These are phyloP conservation scores for Mobula hypostoma DNA, from an alignment of 2,113 vertebrate species.

Conservation along the genomic window DNA sequence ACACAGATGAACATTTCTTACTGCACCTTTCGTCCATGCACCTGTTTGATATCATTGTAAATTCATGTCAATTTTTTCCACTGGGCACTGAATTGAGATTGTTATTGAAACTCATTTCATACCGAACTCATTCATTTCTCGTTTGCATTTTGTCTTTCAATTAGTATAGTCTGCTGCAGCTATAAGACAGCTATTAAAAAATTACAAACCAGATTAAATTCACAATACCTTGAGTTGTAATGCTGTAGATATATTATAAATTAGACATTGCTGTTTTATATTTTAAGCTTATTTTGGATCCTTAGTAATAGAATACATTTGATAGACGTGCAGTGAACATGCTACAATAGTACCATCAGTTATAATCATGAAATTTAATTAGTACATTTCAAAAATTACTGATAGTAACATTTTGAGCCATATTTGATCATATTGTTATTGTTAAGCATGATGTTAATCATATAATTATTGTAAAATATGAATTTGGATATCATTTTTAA, in stretches of 20 bases:
- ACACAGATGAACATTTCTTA: not conserved
- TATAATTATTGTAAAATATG: not conserved
- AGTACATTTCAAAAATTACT: not conserved
- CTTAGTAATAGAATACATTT: not conserved
- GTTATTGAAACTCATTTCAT: not conserved
- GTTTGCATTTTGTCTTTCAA: not conserved
- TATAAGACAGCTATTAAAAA: not conserved
- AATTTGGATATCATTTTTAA: conserved; percentile 4
- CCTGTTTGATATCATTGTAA: not conserved
- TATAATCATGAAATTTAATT: not conserved
- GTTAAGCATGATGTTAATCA: too few species aligned
- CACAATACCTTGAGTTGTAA: not conserved
- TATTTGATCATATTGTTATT: too few species aligned
- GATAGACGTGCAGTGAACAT: not conserved
- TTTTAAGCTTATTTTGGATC: not conserved
- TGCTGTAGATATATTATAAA: not conserved
- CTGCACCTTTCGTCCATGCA: not conserved
- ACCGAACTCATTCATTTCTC: not conserved
- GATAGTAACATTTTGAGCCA: not conserved
- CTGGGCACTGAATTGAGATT: not conserved
- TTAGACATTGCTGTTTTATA: not conserved
- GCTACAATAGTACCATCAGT: not conserved
- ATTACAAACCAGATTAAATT: not conserved
- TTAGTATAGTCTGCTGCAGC: not conserved
- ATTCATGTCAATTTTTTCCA: not conserved